phyloP scores from a whole-genome alignment of 2,797 vertebrate genomes.

The Spheniscus humboldti region DNA sequence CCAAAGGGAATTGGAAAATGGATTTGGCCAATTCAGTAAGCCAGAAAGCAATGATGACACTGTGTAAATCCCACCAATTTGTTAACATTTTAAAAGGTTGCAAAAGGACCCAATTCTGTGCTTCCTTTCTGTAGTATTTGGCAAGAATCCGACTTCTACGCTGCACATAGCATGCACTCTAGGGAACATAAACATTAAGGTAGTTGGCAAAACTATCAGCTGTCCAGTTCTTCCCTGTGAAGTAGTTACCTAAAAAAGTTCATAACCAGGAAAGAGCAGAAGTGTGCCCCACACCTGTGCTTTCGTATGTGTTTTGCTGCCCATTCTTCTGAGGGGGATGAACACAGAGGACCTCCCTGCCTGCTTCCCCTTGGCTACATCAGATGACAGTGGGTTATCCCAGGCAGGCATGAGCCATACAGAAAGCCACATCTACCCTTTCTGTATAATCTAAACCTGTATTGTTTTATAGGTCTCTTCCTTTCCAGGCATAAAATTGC shows the following conservation, averaged over 20 bases:
- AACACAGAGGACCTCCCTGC: neutral
- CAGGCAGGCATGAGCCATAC: neutral
- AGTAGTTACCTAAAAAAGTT: neutral
- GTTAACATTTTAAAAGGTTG: neutral
- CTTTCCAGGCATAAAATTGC: neutral
- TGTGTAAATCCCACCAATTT: neutral
- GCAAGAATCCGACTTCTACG: neutral
- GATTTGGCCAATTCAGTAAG: neutral
- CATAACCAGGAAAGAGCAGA: neutral
- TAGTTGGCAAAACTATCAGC: neutral
- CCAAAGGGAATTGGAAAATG: neutral
- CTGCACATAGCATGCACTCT: rapidly evolving
- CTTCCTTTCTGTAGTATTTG: neutral
- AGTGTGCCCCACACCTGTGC: neutral
- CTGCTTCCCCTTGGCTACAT: neutral
- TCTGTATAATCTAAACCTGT: neutral
- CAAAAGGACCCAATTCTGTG: neutral
- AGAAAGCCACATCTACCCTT: neutral
- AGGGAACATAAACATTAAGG: neutral
- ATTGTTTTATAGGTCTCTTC: neutral
- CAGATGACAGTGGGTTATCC: rapidly evolving
- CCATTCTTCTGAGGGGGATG: neutral
- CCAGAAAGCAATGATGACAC: neutral
- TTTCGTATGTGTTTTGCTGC: neutral
- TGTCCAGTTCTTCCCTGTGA: neutral